Evolutionary conservation across 2,888 invertebrate species (phyloP).

Genomic region (Tenthredo notha): DNA sequence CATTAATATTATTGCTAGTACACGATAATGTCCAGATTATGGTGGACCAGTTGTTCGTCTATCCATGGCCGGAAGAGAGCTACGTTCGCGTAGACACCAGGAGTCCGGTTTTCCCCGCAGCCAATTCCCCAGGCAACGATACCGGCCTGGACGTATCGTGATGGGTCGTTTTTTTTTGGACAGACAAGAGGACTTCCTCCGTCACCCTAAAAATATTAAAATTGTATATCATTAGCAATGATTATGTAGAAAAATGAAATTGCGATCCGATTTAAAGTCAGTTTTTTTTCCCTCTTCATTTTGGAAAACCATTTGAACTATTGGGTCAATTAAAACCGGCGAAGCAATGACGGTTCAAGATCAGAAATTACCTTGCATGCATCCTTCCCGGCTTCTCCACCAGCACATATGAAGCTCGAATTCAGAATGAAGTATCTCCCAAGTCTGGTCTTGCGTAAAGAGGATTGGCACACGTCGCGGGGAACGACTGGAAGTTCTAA

Average conservation of each 20-base stretch:
- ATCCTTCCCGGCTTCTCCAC: too few relatives aligned
- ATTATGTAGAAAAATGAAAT: background rate
- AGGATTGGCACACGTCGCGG: too few relatives aligned
- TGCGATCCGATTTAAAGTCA: background rate
- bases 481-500: too few relatives aligned
- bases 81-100: constrained; percentile 89
- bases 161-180: constrained; percentile 80
- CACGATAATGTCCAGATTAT: constrained; percentile 77
- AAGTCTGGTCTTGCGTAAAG: too few relatives aligned
- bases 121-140: constrained; percentile 93
- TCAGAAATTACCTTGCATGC: too few relatives aligned
- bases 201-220: constrained; percentile 80
- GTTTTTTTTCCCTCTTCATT: too few relatives aligned
- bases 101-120: constrained; percentile 84
- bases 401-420: too few relatives aligned
- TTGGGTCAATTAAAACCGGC: too few relatives aligned
- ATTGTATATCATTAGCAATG: background rate
- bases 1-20: constrained; percentile 65
- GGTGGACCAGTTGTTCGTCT: constrained; percentile 80
- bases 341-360: too few relatives aligned
- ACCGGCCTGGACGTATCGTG: constrained; percentile 81
- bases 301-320: too few relatives aligned
- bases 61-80: constrained; percentile 85
- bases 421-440: too few relatives aligned
- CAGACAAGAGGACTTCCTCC: constrained; percentile 91